Percentiles rank a stretch among this genome's conserved stretches.
These are phyloP conservation scores for Pteronotus mesoamericanus DNA, from an alignment of 2,797 vertebrate species.

Conservation along the genomic window DNA sequence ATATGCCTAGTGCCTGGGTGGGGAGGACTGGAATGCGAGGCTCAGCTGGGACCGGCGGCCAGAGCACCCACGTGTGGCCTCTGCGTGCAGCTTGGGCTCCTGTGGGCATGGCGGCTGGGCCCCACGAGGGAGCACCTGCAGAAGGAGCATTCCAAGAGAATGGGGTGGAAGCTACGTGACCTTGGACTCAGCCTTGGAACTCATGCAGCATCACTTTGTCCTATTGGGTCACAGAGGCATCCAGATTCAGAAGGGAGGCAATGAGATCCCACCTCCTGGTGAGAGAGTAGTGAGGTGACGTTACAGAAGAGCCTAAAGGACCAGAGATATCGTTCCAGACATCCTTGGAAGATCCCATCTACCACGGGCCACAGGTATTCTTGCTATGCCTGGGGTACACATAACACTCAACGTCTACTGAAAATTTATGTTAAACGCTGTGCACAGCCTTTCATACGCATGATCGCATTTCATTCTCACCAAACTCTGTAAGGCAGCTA, in stretches of 20 bases:
- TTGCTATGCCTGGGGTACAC: accelerated
- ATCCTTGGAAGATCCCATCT: neutral
- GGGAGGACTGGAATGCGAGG: neutral
- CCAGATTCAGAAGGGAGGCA: neutral
- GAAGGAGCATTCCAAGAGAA: neutral
- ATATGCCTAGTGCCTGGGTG: neutral
- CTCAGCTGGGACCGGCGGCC: neutral
- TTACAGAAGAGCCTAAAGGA: neutral
- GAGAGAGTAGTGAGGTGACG: neutral
- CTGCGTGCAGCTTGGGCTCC: neutral
- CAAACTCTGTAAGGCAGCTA: neutral
- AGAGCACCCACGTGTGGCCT: neutral
- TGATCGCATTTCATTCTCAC: neutral
- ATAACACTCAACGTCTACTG: accelerated
- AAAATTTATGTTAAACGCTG: accelerated
- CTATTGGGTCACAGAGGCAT: accelerated
- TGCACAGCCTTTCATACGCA: neutral
- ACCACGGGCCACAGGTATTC: neutral
- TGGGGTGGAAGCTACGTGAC: accelerated
- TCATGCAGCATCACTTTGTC: accelerated
- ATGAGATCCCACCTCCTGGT: neutral
- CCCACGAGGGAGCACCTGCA: neutral
- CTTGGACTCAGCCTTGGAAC: neutral
- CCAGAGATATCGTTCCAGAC: no score
- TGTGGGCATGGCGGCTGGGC: neutral